These are phyloP conservation scores for Cerastis leucographa DNA, from an alignment of 2,888 invertebrate species.

Conservation along the genomic window DNA sequence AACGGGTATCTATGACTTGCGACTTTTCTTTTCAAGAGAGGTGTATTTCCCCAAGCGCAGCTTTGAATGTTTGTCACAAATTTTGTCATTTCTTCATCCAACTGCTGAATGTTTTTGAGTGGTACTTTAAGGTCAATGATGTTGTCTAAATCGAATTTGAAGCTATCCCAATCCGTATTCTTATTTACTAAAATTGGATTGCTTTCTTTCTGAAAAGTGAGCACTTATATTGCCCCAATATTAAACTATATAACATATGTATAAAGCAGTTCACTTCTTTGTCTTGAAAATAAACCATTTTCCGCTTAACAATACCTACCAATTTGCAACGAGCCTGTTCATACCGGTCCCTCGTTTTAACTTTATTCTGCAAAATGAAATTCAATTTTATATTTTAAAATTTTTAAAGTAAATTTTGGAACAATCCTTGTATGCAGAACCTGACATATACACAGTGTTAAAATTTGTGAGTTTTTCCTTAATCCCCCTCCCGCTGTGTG, in stretches of 20 bases:
- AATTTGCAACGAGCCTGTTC: neutral
- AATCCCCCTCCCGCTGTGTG: constrained; percentile 53
- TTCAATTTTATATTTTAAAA: constrained; percentile 6
- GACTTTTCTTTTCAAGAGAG: no score
- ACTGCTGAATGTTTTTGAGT: no score
- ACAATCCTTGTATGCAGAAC: constrained; percentile 27
- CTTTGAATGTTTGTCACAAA: no score
- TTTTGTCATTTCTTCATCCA: no score
- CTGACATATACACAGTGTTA: constrained; percentile 41
- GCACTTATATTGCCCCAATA: neutral
- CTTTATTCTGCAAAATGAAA: constrained; percentile 1
- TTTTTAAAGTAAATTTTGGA: constrained; percentile 21
- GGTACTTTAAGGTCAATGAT: no score
- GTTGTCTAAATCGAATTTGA: no score
- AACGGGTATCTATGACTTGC: no score
- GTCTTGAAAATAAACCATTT: neutral
- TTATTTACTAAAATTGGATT: no score
- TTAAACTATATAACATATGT: neutral
- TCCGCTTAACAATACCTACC: neutral
- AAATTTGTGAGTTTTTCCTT: constrained; percentile 30
- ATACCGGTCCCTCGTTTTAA: neutral
- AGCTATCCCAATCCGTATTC: no score
- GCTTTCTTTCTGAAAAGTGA: neutral
- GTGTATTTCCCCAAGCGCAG: no score
- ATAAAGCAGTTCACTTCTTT: neutral